These are phyloP conservation scores for Ladona fulva DNA, from an alignment of 1,140 invertebrate species.

Conservation along the genomic window DNA sequence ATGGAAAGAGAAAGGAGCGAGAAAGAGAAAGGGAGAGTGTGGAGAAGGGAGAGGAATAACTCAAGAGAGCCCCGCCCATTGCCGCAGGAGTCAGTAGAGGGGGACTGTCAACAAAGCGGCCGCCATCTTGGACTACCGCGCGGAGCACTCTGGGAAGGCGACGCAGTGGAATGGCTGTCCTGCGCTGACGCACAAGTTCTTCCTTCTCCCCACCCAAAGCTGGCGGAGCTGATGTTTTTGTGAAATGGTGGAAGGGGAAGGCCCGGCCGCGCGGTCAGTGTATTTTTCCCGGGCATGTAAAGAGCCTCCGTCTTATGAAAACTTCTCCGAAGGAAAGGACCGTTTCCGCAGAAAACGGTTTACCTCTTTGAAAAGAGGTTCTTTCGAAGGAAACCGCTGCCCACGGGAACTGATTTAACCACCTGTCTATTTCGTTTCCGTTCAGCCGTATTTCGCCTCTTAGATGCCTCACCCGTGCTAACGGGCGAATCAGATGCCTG, in stretches of 20 bases:
- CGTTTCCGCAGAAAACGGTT: neutral
- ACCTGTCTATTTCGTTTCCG: neutral
- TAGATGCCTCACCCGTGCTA: neutral
- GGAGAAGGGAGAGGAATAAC: neutral
- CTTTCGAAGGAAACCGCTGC: neutral
- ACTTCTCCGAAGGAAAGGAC: neutral
- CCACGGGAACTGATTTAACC: neutral
- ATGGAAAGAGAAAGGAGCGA: neutral
- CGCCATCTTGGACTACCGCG: neutral
- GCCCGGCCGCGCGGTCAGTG: neutral
- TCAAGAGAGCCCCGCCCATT: slow-evolving; percentile 1
- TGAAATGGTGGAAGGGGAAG: neutral
- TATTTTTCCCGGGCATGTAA: neutral
- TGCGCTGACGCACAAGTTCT: neutral
- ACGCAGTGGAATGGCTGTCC: slow-evolving; percentile 1
- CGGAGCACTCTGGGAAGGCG: neutral
- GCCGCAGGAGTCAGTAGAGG: neutral
- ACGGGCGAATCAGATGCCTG: neutral
- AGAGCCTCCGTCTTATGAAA: neutral
- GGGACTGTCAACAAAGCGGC: neutral
- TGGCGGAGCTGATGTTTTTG: neutral
- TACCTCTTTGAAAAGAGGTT: neutral
- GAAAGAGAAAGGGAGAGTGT: too few relatives aligned
- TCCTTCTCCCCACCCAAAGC: neutral
- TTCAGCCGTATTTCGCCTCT: neutral